These are phyloP conservation scores for Caerostris extrusa DNA, from an alignment of 1,140 invertebrate species.

Conservation along the genomic window DNA sequence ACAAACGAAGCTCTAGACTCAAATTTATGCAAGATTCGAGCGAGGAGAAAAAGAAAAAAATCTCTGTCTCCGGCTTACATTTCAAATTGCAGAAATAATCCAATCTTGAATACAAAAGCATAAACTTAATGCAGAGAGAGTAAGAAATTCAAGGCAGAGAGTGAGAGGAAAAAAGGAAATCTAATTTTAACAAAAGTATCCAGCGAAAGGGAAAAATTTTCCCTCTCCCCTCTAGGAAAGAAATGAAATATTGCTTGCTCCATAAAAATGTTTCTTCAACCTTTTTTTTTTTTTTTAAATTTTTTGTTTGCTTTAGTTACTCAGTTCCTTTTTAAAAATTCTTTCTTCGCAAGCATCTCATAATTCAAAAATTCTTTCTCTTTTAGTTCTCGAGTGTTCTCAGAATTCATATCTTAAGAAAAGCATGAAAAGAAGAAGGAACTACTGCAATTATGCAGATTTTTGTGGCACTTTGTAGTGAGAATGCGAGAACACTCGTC, in stretches of 20 bases:
- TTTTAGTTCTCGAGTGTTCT: not conserved
- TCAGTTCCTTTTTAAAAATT: not conserved
- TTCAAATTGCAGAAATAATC: conserved; percentile 42
- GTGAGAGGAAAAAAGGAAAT: not conserved
- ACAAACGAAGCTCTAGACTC: not conserved
- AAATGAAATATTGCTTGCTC: conserved; percentile 38
- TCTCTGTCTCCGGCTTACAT: conserved; percentile 17
- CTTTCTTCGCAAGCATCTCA: not conserved
- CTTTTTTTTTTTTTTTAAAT: not conserved
- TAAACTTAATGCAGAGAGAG: not conserved
- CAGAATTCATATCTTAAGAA: not conserved
- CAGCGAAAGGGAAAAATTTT: not conserved
- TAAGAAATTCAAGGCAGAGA: too few species aligned
- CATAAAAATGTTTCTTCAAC: conserved; percentile 38
- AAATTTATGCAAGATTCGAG: conserved; percentile 8
- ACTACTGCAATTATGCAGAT: conserved; percentile 31
- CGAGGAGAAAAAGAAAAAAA: not conserved
- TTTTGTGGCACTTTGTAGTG: not conserved
- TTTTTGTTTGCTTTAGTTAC: not conserved
- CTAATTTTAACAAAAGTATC: conserved; percentile 46
- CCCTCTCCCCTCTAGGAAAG: not conserved
- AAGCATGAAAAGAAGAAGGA: not conserved
- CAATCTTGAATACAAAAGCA: conserved; percentile 18
- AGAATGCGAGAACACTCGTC: not conserved
- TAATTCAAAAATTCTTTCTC: not conserved